Base-by-base conservation (phyloP, 1,140 invertebrate genomes). In the Chrysoperla carnea region DNA sequence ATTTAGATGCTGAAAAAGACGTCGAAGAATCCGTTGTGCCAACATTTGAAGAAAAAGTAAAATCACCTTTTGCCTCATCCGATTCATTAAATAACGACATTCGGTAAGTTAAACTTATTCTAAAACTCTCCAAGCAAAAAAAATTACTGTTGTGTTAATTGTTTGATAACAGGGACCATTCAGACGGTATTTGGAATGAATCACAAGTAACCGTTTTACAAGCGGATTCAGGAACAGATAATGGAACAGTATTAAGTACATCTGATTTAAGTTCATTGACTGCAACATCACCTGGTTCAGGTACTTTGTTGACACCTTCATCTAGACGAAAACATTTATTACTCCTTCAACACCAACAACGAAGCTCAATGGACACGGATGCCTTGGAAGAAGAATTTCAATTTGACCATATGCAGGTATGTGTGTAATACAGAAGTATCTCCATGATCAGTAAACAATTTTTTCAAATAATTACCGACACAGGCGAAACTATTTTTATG, bases 151-250 rank as follows among this genome's bases (percentile, higher is more conserved):
- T 15, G 12, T 14, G 8, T 37, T 37, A 48, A 52, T 40, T 50
- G 46, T 58, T 63, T 38, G 17, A n/a, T 23, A 23, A 23, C 44
- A 74, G 79, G 54, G 82, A 85, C 57, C 81, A 85, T 56, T 85
- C 81, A 29, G 82, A 85, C 57, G 80, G 80, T 29, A 77, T 82
- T 52, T 87, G 83, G 83, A 87, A 86, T 61, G 83, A 86, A 63
- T 86, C 82, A 11, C 82, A 85, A 62, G 78, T 78, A 1, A 87
- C 83, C 2, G 80, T 86, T 11, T 63, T 86, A 23, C 82, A 82
- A 57, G 75, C 75, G 1, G 81, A 81, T 55, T 77, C 77, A 12
- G 72, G 72, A 27, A 72, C 72, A 29, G 72, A 74, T 46, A 73
- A 72, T 56, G 70, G 70, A 41, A 71, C 69, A 8, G 66, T 66